These are phyloP conservation scores for Dasyurus viverrinus DNA, from an alignment of 2,113 vertebrate species.

Conservation along the genomic window DNA sequence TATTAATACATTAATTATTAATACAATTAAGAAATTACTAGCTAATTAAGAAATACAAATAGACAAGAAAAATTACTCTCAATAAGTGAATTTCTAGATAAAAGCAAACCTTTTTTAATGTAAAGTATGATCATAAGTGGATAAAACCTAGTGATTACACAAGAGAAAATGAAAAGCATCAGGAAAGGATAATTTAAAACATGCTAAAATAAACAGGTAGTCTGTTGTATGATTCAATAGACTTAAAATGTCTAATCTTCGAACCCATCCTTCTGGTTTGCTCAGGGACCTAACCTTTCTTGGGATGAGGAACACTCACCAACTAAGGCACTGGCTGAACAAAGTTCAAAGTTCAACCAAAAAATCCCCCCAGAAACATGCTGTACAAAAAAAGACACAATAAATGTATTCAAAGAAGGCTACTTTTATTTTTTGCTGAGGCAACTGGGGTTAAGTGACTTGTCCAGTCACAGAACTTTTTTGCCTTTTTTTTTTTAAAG, in stretches of 20 bases:
- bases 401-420: slow-evolving; percentile 6
- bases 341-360: too few relatives aligned
- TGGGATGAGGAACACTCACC: neutral
- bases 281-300: slow-evolving; percentile 3
- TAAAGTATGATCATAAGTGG: slow-evolving; percentile 54
- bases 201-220: slow-evolving; percentile 34
- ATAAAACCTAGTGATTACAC: slow-evolving; percentile 64
- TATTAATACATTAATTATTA: too few relatives aligned
- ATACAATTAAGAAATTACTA: too few relatives aligned
- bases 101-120: slow-evolving; percentile 56
- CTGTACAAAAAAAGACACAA: slow-evolving; percentile 46
- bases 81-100: slow-evolving; percentile 56
- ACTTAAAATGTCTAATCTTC: slow-evolving; percentile 46
- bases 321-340: neutral
- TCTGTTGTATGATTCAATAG: slow-evolving; percentile 19
- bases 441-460: too few relatives aligned
- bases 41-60: too few relatives aligned
- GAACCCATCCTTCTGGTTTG: neutral
- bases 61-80: slow-evolving; percentile 59
- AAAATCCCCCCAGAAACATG: neutral
- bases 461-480: too few relatives aligned
- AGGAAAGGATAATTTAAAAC: neutral
- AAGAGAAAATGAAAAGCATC: slow-evolving; percentile 40
- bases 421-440: neutral
- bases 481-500: too few relatives aligned